These are phyloP conservation scores for Copidosoma floridanum DNA, from an alignment of 1,140 invertebrate genomes.

Conservation along the genomic window DNA sequence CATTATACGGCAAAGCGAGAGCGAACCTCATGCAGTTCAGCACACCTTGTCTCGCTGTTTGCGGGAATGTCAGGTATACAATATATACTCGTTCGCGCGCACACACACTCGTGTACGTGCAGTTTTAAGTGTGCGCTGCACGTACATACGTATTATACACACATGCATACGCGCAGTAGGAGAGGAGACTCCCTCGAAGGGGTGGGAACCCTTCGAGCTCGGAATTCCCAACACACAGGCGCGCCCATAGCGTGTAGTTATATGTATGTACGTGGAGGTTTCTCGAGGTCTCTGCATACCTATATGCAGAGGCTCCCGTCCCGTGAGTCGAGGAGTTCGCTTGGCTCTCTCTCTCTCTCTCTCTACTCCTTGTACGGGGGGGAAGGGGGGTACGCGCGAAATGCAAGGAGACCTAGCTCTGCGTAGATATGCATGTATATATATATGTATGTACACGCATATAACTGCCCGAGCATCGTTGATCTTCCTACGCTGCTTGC, in stretches of 20 bases:
- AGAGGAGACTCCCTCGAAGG: constrained; percentile 24
- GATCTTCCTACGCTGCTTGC: not conserved
- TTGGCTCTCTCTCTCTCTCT: not conserved
- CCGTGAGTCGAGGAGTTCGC: not conserved
- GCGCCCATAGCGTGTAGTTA: too few species aligned
- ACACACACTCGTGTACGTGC: not conserved
- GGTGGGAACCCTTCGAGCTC: constrained; percentile 45
- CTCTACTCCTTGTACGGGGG: not conserved
- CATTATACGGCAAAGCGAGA: too few species aligned
- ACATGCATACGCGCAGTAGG: not conserved
- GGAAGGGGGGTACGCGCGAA: too few species aligned
- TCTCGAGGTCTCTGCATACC: too few species aligned
- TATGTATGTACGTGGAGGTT: too few species aligned
- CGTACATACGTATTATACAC: not conserved
- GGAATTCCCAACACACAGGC: constrained; percentile 39
- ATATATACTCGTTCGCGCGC: not conserved
- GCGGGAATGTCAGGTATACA: not conserved
- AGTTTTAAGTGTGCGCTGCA: not conserved
- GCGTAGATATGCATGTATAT: too few species aligned
- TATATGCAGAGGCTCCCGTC: too few species aligned
- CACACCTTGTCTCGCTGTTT: too few species aligned
- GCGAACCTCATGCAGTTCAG: too few species aligned
- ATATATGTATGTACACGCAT: too few species aligned
- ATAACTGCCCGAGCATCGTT: not conserved
- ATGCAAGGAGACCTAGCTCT: too few species aligned